phyloP scores from a whole-genome alignment of 2,888 invertebrate genomes.

The Hybos culiciformis region DNA sequence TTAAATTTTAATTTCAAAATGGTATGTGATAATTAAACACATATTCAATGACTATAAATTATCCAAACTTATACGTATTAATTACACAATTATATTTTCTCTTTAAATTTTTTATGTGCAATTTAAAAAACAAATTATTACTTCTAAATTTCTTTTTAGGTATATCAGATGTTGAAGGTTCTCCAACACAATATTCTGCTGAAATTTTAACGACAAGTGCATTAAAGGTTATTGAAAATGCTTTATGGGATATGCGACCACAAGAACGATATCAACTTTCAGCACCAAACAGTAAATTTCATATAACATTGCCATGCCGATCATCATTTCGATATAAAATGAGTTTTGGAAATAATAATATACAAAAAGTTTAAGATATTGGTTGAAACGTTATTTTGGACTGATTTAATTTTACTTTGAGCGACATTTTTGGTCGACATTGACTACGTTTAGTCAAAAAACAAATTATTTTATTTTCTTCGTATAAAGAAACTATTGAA shows the following conservation, averaged over 20 bases:
- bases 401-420: slow-evolving; percentile 9
- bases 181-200: slow-evolving; percentile 50
- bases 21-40: no score
- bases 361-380: slow-evolving; percentile 3
- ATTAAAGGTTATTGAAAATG: slow-evolving; percentile 47
- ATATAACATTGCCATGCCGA: slow-evolving; percentile 35
- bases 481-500: no score
- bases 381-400: slow-evolving; percentile 8
- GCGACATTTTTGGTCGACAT: slow-evolving; percentile 12
- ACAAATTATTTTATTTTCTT: no score
- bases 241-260: slow-evolving; percentile 43
- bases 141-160: slow-evolving; percentile 19
- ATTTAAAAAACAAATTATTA: not conserved
- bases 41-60: no score
- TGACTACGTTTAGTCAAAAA: no score
- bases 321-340: slow-evolving; percentile 29
- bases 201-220: slow-evolving; percentile 47
- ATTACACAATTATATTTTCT: slow-evolving; percentile 2
- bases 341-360: slow-evolving; percentile 3
- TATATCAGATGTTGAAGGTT: slow-evolving; percentile 39
- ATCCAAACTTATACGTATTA: not conserved
- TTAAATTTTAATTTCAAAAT: not conserved
- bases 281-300: slow-evolving; percentile 30
- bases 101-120: not conserved
- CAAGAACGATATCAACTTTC: slow-evolving; percentile 37